phyloP scores from a whole-genome alignment of 2,113 vertebrate species.

The Indicator maculatus region DNA sequence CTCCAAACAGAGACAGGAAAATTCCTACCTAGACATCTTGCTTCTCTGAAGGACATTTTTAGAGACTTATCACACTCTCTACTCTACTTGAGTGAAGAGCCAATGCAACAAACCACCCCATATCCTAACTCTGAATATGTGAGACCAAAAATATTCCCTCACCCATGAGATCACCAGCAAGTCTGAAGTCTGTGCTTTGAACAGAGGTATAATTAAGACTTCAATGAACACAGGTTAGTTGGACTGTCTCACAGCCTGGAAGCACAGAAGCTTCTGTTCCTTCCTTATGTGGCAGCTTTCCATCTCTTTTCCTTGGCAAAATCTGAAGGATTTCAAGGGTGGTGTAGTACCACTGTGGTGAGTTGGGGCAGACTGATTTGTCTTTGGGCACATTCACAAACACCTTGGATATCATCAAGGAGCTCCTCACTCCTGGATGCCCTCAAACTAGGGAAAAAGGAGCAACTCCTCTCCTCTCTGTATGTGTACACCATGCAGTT shows the following conservation, averaged over 20 bases:
- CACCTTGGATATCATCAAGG: not conserved
- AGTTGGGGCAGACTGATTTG: not conserved
- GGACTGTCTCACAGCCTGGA: not conserved
- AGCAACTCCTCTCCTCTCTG: not conserved
- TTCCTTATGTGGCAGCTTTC: not conserved
- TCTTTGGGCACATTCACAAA: not conserved
- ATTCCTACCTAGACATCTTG: not conserved
- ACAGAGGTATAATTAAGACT: not conserved
- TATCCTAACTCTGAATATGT: fast-evolving
- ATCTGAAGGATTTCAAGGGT: not conserved
- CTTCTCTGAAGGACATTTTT: not conserved
- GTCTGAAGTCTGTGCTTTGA: not conserved
- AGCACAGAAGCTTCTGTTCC: not conserved
- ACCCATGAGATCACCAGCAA: not conserved
- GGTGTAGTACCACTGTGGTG: not conserved
- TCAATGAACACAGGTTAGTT: not conserved
- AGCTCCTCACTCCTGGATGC: not conserved
- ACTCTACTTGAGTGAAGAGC: not conserved
- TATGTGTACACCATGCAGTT: not conserved
- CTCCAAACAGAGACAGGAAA: not conserved
- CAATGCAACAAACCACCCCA: not conserved
- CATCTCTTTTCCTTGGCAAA: not conserved
- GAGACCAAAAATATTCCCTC: not conserved
- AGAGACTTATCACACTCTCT: not conserved
- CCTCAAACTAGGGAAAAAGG: not conserved